Percentiles rank a stretch among this genome's conserved stretches.
These are phyloP conservation scores for Halcyon smyrnensis DNA, from an alignment of 2,797 vertebrate genomes.

Conservation along the genomic window DNA sequence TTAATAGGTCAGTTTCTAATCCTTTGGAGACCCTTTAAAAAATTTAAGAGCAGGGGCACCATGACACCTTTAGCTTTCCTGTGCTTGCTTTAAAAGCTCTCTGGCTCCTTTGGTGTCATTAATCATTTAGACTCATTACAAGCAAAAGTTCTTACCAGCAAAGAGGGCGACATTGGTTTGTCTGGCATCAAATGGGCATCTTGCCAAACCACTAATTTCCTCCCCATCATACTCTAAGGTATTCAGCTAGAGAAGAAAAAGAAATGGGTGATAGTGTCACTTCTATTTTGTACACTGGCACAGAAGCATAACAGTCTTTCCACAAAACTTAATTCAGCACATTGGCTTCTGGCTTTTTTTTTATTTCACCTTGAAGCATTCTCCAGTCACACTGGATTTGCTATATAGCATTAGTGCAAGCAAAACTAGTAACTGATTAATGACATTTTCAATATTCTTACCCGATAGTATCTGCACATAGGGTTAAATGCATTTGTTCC, in stretches of 20 bases:
- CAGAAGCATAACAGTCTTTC: constrained; percentile 47
- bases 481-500: constrained; percentile 99
- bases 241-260: constrained; percentile 89
- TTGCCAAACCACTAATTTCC: constrained; percentile 98
- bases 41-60: constrained; percentile 15
- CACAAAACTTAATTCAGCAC: constrained; percentile 60
- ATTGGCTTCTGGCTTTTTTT: constrained; percentile 36
- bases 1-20: constrained; percentile 57
- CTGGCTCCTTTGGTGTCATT: constrained; percentile 70
- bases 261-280: constrained; percentile 61
- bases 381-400: not conserved
- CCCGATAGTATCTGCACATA: constrained; percentile 98
- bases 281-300: constrained; percentile 59
- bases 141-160: constrained; percentile 87
- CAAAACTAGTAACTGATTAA: not conserved
- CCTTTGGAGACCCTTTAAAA: constrained; percentile 44
- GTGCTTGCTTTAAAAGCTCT: constrained; percentile 54
- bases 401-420: not conserved
- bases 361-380: constrained; percentile 45
- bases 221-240: constrained; percentile 98
- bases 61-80: constrained; percentile 43
- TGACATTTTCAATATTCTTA: constrained; percentile 70
- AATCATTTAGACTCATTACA: constrained; percentile 76
- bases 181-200: constrained; percentile 98
- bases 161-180: constrained; percentile 99